A percentile compares a stretch with the other conserved stretches of the same genome.
Evolutionary conservation across 2,113 vertebrate genomes (phyloP).

Genomic region (Furnarius figulus): DNA sequence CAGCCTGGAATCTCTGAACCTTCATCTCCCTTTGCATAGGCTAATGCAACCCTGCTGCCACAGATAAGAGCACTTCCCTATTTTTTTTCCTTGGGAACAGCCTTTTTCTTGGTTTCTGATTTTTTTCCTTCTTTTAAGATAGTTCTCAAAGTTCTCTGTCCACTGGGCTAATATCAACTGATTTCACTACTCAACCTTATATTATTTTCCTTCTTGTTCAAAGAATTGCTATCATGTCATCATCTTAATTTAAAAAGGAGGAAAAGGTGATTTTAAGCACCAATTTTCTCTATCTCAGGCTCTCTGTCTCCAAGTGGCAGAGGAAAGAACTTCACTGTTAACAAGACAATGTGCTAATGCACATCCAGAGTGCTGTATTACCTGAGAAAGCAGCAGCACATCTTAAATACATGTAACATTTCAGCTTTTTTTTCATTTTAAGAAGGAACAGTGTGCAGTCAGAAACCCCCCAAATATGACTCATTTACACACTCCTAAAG

Average conservation of each 20-base stretch:
- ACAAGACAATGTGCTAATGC: fast-evolving
- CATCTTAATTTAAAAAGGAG: not conserved
- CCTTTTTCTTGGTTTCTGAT: not conserved
- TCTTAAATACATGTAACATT: not conserved
- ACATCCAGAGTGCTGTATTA: not conserved
- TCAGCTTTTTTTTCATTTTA: not conserved
- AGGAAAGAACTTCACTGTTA: not conserved
- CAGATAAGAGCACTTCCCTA: not conserved
- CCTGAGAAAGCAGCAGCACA: not conserved
- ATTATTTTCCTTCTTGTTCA: not conserved
- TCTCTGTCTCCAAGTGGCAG: not conserved
- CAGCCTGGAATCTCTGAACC: not conserved
- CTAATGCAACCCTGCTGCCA: not conserved
- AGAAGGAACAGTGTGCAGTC: not conserved
- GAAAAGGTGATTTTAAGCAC: not conserved
- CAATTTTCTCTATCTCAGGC: not conserved
- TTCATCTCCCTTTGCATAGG: not conserved
- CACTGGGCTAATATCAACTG: not conserved
- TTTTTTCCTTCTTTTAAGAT: not conserved
- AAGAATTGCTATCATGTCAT: not conserved
- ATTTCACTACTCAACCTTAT: not conserved
- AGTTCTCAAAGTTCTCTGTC: not conserved
- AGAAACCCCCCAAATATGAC: not conserved
- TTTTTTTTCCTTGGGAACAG: not conserved
- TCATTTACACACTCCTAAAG: not conserved